These are phyloP conservation scores for Stictonetta naevosa DNA, from an alignment of 2,113 vertebrate genomes.

Conservation along the genomic window DNA sequence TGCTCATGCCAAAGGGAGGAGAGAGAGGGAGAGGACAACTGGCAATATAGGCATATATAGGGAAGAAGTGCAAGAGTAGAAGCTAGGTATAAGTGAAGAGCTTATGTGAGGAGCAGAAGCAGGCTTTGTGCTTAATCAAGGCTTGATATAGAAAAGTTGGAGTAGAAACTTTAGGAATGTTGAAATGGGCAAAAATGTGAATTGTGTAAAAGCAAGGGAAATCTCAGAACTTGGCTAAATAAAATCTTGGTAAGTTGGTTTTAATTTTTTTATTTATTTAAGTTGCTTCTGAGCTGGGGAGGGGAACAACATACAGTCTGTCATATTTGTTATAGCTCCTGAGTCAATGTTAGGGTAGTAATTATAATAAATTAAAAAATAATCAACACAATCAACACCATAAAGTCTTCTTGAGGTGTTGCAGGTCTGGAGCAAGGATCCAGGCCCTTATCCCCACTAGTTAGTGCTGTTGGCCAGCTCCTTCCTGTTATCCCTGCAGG, in stretches of 20 bases:
- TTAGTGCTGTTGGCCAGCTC: neutral
- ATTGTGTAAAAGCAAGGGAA: neutral
- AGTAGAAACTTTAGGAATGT: neutral
- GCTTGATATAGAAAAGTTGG: neutral
- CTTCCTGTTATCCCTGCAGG: neutral
- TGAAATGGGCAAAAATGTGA: neutral
- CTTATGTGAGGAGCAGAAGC: neutral
- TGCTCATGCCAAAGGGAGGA: neutral
- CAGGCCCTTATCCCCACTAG: neutral
- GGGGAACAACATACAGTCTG: neutral
- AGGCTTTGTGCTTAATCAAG: neutral
- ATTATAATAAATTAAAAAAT: neutral
- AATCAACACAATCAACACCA: neutral
- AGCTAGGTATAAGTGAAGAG: neutral
- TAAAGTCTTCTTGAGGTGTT: neutral
- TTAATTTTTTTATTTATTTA: neutral
- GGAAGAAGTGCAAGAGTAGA: neutral
- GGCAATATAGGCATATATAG: neutral
- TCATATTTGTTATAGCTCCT: neutral
- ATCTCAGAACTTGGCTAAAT: neutral
- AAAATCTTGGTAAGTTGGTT: neutral
- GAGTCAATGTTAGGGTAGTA: neutral
- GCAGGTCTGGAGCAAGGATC: neutral
- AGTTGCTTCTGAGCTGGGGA: neutral
- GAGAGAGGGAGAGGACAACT: neutral